Evolutionary conservation across 2,797 vertebrate species (phyloP), one percentile per base, ranked within the genome.

Genomic region (Dendrocincla fuliginosa): DNA sequence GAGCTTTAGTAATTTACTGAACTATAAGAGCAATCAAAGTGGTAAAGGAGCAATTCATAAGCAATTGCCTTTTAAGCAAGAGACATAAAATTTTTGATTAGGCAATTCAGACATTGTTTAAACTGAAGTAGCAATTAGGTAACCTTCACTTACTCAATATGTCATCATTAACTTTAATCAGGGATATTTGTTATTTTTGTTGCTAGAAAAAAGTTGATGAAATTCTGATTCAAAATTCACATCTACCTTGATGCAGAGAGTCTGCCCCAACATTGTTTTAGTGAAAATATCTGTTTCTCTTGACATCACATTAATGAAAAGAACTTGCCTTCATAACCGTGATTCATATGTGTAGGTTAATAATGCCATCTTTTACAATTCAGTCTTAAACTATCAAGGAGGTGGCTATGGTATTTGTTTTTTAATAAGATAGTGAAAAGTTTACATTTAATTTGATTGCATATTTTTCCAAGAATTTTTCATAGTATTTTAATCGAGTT

Each of bases 121-220:
- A 97, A 89, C 39, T 87, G 70, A 71, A 96, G 18, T 15, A 60
- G 10, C 42, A 91, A 88, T 91, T 95, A 93, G 33, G 18, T 89
- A 97, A 90, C 52, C 65, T 95, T 95, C 87, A 93, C 27, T 91
- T 95, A 75, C 64, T 92, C 87, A 95, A 81, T 94, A 89, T 67
- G 84, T 94, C 82, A 83, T 69, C 42, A 93, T 94, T 91, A 94
- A 96, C 95, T 97, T 95, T 95, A 96, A 95, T 85, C 88, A 91
- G 50, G 33, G 28, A 53, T 92, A 90, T 95, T 80, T 90, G 8
- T 61, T 95, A 75, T 46, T 94, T 89, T 86, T 64, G 25, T 19
- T 67, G 61, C 42, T n/a, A 39, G 53, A 79, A 93, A 95, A 88
- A 73, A 74, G 42, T 33, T 74, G 89, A 95, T 93, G 85, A 81